Evolutionary conservation across 2,797 vertebrate species (phyloP).

Genomic region (Urocyon cinereoargenteus): DNA sequence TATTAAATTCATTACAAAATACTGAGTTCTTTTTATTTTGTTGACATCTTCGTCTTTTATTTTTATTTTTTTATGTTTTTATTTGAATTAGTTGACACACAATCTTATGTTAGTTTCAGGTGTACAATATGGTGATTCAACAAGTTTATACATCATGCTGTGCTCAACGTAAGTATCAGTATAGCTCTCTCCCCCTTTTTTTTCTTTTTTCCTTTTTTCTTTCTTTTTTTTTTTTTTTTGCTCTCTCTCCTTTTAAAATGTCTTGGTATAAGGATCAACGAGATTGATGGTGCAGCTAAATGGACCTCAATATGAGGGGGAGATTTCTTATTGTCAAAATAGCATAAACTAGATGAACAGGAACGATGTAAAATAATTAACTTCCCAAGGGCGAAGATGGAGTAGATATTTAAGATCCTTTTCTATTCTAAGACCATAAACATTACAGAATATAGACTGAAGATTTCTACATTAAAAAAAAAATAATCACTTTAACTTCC

Average conservation of each 20-base stretch:
- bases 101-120: background rate
- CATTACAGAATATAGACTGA: too few relatives aligned
- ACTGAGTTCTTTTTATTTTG: background rate
- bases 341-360: background rate
- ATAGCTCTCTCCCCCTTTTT: background rate
- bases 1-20: background rate
- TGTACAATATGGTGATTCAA: background rate
- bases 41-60: background rate
- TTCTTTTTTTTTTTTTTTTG: too few relatives aligned
- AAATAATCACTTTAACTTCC: background rate
- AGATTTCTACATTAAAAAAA: background rate
- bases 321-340: background rate
- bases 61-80: background rate
- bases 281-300: background rate
- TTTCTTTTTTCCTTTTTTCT: too few relatives aligned
- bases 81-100: background rate
- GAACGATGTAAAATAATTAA: background rate
- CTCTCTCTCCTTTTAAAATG: background rate
- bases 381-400: background rate
- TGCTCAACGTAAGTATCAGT: background rate
- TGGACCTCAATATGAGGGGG: background rate
- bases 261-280: background rate
- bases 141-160: background rate
- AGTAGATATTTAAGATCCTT: accelerated
- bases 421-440: background rate